A percentile compares a stretch with the other conserved stretches of the same genome.
Conservation (phyloP, 2,113 vertebrate genomes). For the Saimiri boliviensis region DNA sequence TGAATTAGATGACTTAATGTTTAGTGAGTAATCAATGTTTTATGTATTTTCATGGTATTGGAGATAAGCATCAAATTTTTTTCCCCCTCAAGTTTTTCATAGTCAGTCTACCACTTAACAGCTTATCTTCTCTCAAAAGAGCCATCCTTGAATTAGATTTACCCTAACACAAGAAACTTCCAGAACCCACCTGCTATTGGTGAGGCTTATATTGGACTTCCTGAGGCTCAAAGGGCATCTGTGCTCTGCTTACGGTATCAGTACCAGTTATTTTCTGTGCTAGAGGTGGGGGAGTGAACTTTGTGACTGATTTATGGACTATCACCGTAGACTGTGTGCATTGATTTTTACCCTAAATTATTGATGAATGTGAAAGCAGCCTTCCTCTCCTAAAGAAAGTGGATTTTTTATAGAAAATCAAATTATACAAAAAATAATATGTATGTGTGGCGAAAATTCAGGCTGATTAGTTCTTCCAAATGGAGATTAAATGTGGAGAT, state of each 20-base stretch:
- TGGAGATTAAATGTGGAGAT: not conserved
- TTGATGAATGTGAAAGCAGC: conserved; percentile 16
- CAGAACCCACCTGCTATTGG: not conserved
- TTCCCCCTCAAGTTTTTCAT: not conserved
- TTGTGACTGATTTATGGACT: not conserved
- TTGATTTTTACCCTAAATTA: conserved; percentile 37
- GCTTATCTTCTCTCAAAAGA: conserved; percentile 9
- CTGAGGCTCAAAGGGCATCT: not conserved
- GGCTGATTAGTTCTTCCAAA: not conserved
- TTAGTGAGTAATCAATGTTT: conserved; percentile 36
- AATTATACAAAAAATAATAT: not conserved
- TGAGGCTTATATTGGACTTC: not conserved
- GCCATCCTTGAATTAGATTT: conserved; percentile 38
- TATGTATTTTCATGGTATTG: conserved; percentile 20
- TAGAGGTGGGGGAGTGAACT: not conserved
- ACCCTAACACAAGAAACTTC: not conserved
- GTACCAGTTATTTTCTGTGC: not conserved
- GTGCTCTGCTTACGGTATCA: not conserved
- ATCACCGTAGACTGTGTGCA: not conserved
- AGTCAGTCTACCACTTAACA: not conserved
- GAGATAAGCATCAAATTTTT: not conserved
- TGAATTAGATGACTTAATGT: not conserved
- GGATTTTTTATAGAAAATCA: not conserved
- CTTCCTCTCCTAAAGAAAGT: conserved; percentile 33
- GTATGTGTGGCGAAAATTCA: not conserved